Evolutionary conservation across 2,113 vertebrate species (phyloP), one percentile per base, ranked within the genome.

Genomic region (Lepisosteus osseus): DNA sequence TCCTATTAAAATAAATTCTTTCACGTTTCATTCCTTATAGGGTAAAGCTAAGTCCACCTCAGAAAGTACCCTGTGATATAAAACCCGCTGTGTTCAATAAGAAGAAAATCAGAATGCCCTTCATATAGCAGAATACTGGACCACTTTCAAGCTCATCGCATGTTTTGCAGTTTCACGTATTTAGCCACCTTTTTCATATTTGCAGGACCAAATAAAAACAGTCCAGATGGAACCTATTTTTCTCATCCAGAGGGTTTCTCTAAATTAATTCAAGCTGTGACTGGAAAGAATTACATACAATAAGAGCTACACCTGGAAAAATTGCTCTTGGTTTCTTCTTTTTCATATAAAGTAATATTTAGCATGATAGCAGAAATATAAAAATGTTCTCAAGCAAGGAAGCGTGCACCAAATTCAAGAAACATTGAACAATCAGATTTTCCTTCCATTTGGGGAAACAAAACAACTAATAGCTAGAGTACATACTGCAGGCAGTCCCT

Each of bases 191-290:
- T 62, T 80, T 62, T 75, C 72, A 59, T 63, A 77, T 83, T 78
- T 82, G 76, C 70, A 44, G 40, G 69, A 57, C 65, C 71, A 56
- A 74, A 80, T 74, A 78, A 76, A 29, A 73, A 71, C 74, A 73
- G 70, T 72, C 84, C 86, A 90, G 85, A 86, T 89, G 86, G 84
- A 86, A 89, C 79, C 78, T 76, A 90, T 89, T 88, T 83, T 78
- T 77, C 29, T 29, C 29, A 74, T 73, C 76, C 72, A 78, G 44
- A 75, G 75, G 9, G 14, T 65, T 82, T 83, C 85, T 80, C 81
- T 79, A 69, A 76, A 76, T 43, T 29, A 81, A 73, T 70, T 77
- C 81, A 80, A 70, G 61, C 65, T 72, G 61, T 72, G 83, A 78
- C 79, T 87, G 85, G 85, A 86, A 87, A 83, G 79, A 82, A 84